phyloP scores from a whole-genome alignment of 2,113 vertebrate species.

The Labeo catla region DNA sequence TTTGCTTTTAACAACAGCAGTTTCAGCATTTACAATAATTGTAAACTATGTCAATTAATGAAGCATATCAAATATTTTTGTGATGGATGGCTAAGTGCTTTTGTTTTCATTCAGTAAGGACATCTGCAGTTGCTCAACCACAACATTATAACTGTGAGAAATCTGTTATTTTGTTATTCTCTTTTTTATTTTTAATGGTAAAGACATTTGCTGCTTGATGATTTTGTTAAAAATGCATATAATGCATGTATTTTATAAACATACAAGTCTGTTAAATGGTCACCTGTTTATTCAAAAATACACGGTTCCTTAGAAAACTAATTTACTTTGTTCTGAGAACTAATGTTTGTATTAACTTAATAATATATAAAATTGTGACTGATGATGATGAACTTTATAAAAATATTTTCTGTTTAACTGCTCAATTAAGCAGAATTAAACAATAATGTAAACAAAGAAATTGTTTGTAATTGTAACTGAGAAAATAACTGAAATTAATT shows the following conservation, averaged over 20 bases:
- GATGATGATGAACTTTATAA: neutral
- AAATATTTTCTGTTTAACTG: neutral
- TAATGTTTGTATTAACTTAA: neutral
- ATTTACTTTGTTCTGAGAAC: neutral
- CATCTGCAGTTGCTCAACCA: slow-evolving; percentile 73
- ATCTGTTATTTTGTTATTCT: slow-evolving; percentile 32
- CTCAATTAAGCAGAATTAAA: neutral
- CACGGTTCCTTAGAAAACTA: neutral
- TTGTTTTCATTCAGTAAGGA: slow-evolving; percentile 57
- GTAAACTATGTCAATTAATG: slow-evolving; percentile 11
- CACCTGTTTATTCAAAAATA: neutral
- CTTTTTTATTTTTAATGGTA: neutral
- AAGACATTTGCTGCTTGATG: neutral
- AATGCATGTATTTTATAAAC: neutral
- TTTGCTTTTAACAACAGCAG: neutral
- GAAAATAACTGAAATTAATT: neutral
- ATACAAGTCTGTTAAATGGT: neutral
- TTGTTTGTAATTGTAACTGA: neutral
- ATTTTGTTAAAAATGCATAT: neutral
- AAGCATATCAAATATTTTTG: slow-evolving; percentile 63
- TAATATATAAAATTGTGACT: neutral
- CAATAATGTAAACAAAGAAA: neutral
- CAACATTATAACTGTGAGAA: slow-evolving; percentile 52
- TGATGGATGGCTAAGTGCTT: slow-evolving; percentile 57
- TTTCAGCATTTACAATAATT: neutral